A percentile compares a stretch with the other conserved stretches of the same genome.
phyloP scores from a whole-genome alignment of 2,888 invertebrate species.

The Microchrysa polita region DNA sequence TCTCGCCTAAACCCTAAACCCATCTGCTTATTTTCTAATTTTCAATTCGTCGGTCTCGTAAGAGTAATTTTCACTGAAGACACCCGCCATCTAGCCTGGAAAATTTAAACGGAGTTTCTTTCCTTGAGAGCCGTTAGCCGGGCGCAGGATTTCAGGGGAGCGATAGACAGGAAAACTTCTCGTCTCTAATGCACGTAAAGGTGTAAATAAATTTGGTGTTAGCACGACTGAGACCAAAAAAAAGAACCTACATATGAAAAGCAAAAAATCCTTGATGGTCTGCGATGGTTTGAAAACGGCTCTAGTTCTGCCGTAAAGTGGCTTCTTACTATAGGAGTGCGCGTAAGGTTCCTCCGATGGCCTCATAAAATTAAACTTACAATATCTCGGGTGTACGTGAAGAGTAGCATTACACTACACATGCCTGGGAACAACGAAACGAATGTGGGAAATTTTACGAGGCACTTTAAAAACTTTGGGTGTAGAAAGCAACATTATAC shows the following conservation, averaged over 20 bases:
- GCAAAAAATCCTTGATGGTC: not conserved
- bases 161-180: not conserved
- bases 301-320: not conserved
- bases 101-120: not conserved
- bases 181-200: not conserved
- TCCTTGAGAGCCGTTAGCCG: not conserved
- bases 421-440: not conserved
- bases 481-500: conserved; percentile 11
- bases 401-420: not conserved
- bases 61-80: conserved; percentile 28
- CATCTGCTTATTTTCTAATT: conserved; percentile 34
- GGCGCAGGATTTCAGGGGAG: not conserved
- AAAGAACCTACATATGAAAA: not conserved
- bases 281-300: not conserved
- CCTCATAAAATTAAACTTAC: conserved; percentile 6
- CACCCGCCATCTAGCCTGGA: not conserved
- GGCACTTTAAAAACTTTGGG: conserved; percentile 4
- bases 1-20: no score
- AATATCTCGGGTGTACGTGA: not conserved
- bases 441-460: conserved; percentile 2
- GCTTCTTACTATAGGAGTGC: not conserved
- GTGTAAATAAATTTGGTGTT: conserved; percentile 7
- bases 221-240: not conserved
- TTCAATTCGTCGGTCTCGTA: conserved; percentile 32
- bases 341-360: not conserved